These are phyloP conservation scores for Phenacoccus solenopsis DNA, from an alignment of 1,140 invertebrate species.

Conservation along the genomic window DNA sequence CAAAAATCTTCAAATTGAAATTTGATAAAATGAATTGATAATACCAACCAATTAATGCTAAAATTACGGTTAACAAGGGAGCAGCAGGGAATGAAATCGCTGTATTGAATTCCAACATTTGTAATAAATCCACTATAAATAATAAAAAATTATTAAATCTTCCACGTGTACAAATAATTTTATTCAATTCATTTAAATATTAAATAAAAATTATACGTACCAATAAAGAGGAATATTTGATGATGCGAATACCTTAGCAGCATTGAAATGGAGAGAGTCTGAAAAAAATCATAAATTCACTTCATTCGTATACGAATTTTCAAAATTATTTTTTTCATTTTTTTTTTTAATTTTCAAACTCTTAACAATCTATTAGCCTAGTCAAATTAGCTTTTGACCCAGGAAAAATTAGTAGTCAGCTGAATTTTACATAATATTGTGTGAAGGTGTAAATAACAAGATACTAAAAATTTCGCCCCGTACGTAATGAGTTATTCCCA, in stretches of 20 bases:
- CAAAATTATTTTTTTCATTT: too few relatives aligned
- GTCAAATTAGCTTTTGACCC: too few relatives aligned
- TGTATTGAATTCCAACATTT: conserved; percentile 93
- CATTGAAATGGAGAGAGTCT: conserved; percentile 98
- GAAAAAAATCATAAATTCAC: conserved; percentile 45
- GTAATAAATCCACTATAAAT: conserved; percentile 82
- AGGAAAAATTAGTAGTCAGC: too few relatives aligned
- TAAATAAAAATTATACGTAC: conserved; percentile 45
- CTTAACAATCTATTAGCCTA: too few relatives aligned
- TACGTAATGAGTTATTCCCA: too few relatives aligned
- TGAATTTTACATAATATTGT: too few relatives aligned
- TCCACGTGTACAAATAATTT: not conserved
- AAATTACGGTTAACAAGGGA: conserved; percentile 87
- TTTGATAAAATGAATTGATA: not conserved
- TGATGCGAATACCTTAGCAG: conserved; percentile 95
- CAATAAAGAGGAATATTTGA: conserved; percentile 96
- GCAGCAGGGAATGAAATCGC: conserved; percentile 88
- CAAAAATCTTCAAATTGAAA: too few relatives aligned
- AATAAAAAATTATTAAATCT: conserved; percentile 26
- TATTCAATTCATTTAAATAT: not conserved
- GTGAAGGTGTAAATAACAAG: too few relatives aligned
- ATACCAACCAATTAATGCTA: conserved; percentile 90
- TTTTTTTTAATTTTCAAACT: too few relatives aligned
- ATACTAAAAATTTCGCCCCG: too few relatives aligned
- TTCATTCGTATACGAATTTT: too few relatives aligned